phyloP scores from a whole-genome alignment of 2,888 invertebrate species.

The Nomada hirtipes region DNA sequence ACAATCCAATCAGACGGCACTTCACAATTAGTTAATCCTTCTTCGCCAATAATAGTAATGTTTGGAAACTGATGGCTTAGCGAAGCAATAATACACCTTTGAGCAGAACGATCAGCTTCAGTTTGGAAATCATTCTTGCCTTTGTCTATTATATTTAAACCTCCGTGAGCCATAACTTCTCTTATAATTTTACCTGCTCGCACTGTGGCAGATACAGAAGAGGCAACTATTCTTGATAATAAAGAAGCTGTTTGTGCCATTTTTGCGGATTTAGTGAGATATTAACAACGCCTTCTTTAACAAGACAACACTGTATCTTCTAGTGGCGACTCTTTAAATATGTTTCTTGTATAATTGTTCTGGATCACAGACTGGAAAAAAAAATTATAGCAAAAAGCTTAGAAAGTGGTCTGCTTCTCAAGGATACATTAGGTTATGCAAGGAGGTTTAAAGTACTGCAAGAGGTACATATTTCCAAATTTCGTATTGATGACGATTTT shows the following conservation, averaged over 20 bases:
- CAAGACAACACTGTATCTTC: not conserved
- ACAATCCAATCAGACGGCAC: constrained; percentile 92
- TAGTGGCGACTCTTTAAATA: constrained; percentile 9
- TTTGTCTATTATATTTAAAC: constrained; percentile 96
- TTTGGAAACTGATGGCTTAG: constrained; percentile 93
- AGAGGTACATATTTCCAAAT: constrained; percentile 1
- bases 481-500: not conserved
- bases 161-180: constrained; percentile 95
- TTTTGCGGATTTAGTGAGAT: constrained; percentile 40
- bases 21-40: constrained; percentile 89
- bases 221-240: constrained; percentile 90
- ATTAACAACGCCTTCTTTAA: not conserved
- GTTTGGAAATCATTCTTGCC: constrained; percentile 98
- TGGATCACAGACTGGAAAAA: not conserved
- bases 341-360: not conserved
- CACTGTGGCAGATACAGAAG: constrained; percentile 91
- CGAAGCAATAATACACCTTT: constrained; percentile 96
- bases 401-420: constrained; percentile 37
- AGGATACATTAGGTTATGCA: constrained; percentile 28
- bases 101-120: constrained; percentile 98
- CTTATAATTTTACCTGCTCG: constrained; percentile 95
- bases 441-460: not conserved
- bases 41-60: constrained; percentile 95
- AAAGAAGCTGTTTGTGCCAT: constrained; percentile 89
- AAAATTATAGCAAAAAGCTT: constrained; percentile 34